A percentile compares a stretch with the other conserved stretches of the same genome.
Evolutionary conservation across 2,888 invertebrate species (phyloP).

Genomic region (Drosophila mimica): DNA sequence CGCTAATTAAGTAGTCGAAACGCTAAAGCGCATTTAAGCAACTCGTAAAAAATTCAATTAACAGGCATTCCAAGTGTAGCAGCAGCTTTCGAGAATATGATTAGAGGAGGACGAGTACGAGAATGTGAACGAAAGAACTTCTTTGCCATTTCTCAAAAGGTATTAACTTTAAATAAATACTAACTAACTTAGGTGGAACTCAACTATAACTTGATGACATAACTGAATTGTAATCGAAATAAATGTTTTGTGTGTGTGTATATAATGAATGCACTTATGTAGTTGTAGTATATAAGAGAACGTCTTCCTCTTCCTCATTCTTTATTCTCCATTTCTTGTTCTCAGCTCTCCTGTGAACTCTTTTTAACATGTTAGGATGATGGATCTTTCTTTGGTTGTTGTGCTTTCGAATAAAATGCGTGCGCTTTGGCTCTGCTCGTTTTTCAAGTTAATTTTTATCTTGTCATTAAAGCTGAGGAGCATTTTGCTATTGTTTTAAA

Average conservation of each 20-base stretch:
- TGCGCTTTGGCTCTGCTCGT: conserved; percentile 75
- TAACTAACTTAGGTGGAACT: conserved; percentile 75
- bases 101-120: conserved; percentile 35
- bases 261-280: conserved; percentile 51
- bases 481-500: conserved; percentile 60
- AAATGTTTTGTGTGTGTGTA: conserved; percentile 53
- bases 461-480: conserved; percentile 64
- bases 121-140: conserved; percentile 33
- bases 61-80: conserved; percentile 68
- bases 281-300: conserved; percentile 12
- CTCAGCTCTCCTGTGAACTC: conserved; percentile 63
- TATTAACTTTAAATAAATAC: conserved; percentile 67
- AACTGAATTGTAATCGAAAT: conserved; percentile 71
- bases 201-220: conserved; percentile 74
- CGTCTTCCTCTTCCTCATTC: conserved; percentile 6
- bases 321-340: conserved; percentile 9
- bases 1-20: conserved; percentile 45
- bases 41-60: conserved; percentile 47
- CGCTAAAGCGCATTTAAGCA: conserved; percentile 47
- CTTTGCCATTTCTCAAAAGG: conserved; percentile 40
- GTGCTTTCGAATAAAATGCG: conserved; percentile 64
- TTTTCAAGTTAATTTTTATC: conserved; percentile 44
- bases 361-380: conserved; percentile 34
- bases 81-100: conserved; percentile 45
- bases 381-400: conserved; percentile 85